Percentiles rank a stretch among this genome's conserved stretches.
These are phyloP conservation scores for Drosophila santomea DNA, from an alignment of 1,140 invertebrate genomes.

Conservation along the genomic window DNA sequence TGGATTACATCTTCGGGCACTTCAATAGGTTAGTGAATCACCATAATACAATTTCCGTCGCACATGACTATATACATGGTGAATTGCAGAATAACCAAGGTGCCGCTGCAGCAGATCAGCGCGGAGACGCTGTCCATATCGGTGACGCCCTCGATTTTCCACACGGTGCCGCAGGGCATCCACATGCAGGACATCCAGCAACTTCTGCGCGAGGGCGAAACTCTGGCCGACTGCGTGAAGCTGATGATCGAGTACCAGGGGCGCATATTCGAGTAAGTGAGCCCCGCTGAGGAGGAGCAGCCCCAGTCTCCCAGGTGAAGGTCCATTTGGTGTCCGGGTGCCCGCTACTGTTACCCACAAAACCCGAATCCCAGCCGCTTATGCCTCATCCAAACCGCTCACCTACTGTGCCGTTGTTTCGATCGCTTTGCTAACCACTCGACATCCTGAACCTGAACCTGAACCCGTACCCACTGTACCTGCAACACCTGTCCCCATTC, in stretches of 20 bases:
- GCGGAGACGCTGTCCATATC: conserved; percentile 78
- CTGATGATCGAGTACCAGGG: conserved; percentile 81
- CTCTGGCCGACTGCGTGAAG: conserved; percentile 75
- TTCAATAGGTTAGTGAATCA: conserved; percentile 69
- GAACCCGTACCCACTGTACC: conserved; percentile 16
- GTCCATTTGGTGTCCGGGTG: conserved; percentile 35
- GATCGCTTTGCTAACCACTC: conserved; percentile 30
- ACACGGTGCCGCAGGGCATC: conserved; percentile 69
- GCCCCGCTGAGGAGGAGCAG: not conserved
- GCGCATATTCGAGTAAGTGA: conserved; percentile 83
- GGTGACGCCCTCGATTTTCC: conserved; percentile 78
- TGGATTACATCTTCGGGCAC: conserved; percentile 78
- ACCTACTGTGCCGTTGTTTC: conserved; percentile 21
- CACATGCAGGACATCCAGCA: conserved; percentile 72
- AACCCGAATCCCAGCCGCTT: conserved; percentile 21
- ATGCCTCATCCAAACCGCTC: conserved; percentile 9
- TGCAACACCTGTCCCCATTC: conserved; percentile 6
- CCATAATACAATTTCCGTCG: too few relatives aligned
- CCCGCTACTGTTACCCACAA: conserved; percentile 4
- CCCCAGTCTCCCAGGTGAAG: conserved; percentile 34
- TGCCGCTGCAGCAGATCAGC: conserved; percentile 78
- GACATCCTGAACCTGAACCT: conserved; percentile 2
- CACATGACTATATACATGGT: too few relatives aligned
- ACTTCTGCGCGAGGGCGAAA: conserved; percentile 72
- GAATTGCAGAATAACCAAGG: conserved; percentile 67